Evolutionary conservation across 2,888 invertebrate genomes (phyloP).

Genomic region (Tridacna crocea): DNA sequence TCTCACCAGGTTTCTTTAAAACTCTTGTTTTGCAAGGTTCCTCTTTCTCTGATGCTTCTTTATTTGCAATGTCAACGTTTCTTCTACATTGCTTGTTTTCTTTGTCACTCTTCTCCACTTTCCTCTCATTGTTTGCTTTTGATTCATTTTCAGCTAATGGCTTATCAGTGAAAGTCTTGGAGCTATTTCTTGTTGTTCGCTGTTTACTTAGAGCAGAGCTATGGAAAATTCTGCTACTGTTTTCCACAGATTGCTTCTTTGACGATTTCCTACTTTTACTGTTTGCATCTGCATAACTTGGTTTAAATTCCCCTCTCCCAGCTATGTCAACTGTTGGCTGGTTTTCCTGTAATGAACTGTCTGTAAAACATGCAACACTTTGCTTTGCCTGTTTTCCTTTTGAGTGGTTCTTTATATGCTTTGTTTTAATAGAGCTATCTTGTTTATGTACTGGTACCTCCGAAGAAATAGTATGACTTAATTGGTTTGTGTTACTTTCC

Average conservation of each 20-base stretch:
- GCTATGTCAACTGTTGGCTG: neutral
- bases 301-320: neutral
- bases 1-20: constrained; percentile 44
- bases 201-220: neutral
- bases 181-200: neutral
- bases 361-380: neutral
- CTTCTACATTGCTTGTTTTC: neutral
- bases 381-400: neutral
- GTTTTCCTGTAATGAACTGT: neutral
- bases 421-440: neutral
- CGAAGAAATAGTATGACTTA: no score
- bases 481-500: neutral
- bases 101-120: neutral
- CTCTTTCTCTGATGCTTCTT: neutral
- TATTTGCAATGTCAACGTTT: neutral
- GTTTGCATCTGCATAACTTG: neutral
- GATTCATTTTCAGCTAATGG: neutral
- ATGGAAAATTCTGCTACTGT: neutral
- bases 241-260: neutral
- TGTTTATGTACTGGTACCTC: neutral
- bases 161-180: neutral
- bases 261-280: neutral
- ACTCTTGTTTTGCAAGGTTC: neutral
- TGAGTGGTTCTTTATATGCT: neutral
- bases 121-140: neutral